phyloP scores from a whole-genome alignment of 2,888 invertebrate genomes.

The Stenodera caucasica region DNA sequence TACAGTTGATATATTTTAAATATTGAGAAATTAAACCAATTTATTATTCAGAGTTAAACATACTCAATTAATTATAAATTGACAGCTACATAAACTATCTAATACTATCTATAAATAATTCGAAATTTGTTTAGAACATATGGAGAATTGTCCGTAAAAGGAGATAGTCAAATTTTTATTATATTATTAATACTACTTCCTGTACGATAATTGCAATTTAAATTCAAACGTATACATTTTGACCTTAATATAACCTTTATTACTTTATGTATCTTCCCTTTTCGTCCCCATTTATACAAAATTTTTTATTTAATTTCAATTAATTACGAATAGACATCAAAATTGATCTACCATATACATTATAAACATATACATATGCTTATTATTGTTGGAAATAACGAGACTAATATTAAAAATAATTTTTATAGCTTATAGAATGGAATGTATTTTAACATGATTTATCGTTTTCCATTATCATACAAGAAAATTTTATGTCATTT shows the following conservation, averaged over 20 bases:
- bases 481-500: slow-evolving; percentile 4
- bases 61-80: too few relatives aligned
- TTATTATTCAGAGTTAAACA: too few relatives aligned
- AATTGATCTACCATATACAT: too few relatives aligned
- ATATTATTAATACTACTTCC: slow-evolving; percentile 6
- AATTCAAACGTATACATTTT: slow-evolving; percentile 33
- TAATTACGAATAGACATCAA: slow-evolving; percentile 20
- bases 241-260: slow-evolving; percentile 26
- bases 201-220: slow-evolving; percentile 31
- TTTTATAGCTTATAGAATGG: slow-evolving; percentile 4
- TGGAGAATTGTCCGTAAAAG: background rate
- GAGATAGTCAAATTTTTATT: background rate
- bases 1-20: too few relatives aligned
- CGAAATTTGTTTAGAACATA: too few relatives aligned
- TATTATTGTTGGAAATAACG: background rate
- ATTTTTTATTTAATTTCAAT: slow-evolving; percentile 21
- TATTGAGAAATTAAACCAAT: too few relatives aligned
- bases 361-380: slow-evolving; percentile 14
- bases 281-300: slow-evolving; percentile 21
- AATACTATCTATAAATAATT: too few relatives aligned
- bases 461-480: slow-evolving; percentile 6
- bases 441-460: slow-evolving; percentile 2
- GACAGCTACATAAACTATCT: too few relatives aligned
- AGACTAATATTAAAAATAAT: background rate
- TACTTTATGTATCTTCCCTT: slow-evolving; percentile 20